phyloP scores from a whole-genome alignment of 1,140 invertebrate genomes.

The Mactra quadrangularis region DNA sequence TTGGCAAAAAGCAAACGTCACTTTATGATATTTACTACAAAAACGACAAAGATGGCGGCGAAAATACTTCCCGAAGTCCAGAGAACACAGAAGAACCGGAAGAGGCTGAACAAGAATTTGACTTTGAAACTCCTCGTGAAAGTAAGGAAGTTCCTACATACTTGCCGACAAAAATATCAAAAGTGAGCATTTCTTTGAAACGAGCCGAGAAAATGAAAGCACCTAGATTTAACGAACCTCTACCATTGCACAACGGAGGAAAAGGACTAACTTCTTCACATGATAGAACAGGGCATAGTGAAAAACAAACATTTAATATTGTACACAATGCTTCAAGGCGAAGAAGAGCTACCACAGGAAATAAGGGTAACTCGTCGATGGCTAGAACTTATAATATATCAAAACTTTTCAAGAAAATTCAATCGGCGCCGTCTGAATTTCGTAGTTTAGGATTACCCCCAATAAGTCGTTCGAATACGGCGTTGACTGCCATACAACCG shows the following conservation, averaged over 20 bases:
- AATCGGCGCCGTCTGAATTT: conserved; percentile 29
- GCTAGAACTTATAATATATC: conserved; percentile 28
- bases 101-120: background rate
- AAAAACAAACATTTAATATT: conserved; percentile 11
- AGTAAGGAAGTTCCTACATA: background rate
- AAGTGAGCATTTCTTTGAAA: conserved; percentile 42
- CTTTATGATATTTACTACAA: conserved; percentile 60
- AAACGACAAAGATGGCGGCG: conserved; percentile 8
- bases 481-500: background rate
- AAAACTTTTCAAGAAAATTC: conserved; percentile 7
- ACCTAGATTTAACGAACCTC: conserved; percentile 52
- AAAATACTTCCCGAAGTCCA: background rate
- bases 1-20: conserved; percentile 52
- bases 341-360: background rate
- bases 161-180: conserved; percentile 30
- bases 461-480: conserved; percentile 32
- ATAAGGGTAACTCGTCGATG: background rate
- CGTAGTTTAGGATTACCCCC: conserved; percentile 48
- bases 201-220: background rate
- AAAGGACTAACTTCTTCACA: background rate
- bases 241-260: background rate
- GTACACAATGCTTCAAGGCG: conserved; percentile 7
- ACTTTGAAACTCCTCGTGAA: background rate
- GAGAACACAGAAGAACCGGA: background rate
- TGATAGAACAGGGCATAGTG: conserved; percentile 3